Percentiles rank a stretch among this genome's conserved stretches.
These are phyloP conservation scores for Cuculus canorus DNA, from an alignment of 2,797 vertebrate genomes.

Conservation along the genomic window DNA sequence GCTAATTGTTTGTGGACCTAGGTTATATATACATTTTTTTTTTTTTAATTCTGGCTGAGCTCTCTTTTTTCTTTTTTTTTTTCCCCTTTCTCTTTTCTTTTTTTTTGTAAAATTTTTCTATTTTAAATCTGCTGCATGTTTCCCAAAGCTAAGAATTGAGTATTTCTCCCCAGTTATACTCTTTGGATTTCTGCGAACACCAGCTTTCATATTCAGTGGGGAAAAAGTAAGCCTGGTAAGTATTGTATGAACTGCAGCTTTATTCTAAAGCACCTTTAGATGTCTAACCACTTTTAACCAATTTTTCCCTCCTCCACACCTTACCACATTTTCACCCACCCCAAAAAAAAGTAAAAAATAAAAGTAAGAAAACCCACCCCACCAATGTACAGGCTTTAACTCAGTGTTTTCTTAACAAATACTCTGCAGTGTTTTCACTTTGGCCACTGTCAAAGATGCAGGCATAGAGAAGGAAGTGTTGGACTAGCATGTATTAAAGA, in stretches of 20 bases:
- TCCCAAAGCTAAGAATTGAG: slow-evolving; percentile 56
- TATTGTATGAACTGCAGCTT: slow-evolving; percentile 59
- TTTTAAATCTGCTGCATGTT: slow-evolving; percentile 38
- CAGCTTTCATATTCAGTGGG: slow-evolving; percentile 55
- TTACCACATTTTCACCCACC: slow-evolving; percentile 19
- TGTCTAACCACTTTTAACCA: slow-evolving; percentile 49
- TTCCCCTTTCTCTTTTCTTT: neutral
- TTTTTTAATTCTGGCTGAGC: slow-evolving; percentile 26
- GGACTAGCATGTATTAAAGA: slow-evolving; percentile 77
- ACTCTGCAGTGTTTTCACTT: slow-evolving; percentile 74
- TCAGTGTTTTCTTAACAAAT: slow-evolving; percentile 72
- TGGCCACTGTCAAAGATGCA: slow-evolving; percentile 81
- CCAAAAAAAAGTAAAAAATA: neutral
- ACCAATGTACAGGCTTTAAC: slow-evolving; percentile 62
- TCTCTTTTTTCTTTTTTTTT: neutral
- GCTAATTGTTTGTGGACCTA: slow-evolving; percentile 36
- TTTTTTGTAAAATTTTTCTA: neutral
- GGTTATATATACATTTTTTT: neutral
- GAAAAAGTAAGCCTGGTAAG: slow-evolving; percentile 69
- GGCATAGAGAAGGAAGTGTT: slow-evolving; percentile 77
- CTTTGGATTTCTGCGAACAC: slow-evolving; percentile 67
- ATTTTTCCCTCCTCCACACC: slow-evolving; percentile 51
- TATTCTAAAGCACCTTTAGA: slow-evolving; percentile 44
- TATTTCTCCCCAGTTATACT: slow-evolving; percentile 60
- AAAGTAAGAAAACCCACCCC: neutral